Evolutionary conservation across 2,888 invertebrate genomes (phyloP).

Genomic region (Hydroisotoma schaefferi): DNA sequence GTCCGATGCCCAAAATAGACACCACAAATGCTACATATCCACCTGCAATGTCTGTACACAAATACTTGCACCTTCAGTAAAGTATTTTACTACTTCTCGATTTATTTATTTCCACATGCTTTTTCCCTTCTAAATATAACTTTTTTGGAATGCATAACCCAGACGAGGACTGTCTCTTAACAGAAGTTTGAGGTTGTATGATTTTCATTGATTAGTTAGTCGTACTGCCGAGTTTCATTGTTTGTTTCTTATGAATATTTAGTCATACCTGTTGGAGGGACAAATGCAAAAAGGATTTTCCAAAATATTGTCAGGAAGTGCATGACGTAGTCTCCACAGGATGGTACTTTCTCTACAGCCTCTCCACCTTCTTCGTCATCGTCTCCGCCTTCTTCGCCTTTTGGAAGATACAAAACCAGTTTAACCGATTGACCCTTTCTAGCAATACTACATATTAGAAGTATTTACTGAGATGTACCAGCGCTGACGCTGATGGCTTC

Average conservation of each 20-base stretch:
- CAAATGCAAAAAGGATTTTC: slow-evolving; percentile 96
- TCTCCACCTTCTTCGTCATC: slow-evolving; percentile 52
- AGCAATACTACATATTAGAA: neutral
- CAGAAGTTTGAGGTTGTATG: no score
- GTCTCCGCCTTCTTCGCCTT: slow-evolving; percentile 56
- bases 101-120: no score
- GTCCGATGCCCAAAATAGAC: slow-evolving; percentile 86
- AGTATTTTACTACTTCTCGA: no score
- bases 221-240: no score
- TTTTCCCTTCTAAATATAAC: no score
- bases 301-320: slow-evolving; percentile 95
- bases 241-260: no score
- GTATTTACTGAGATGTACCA: slow-evolving; percentile 61
- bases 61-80: slow-evolving; percentile 4
- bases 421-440: neutral
- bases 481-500: slow-evolving; percentile 93
- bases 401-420: slow-evolving; percentile 42
- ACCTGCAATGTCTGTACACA: slow-evolving; percentile 73
- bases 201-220: no score
- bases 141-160: no score
- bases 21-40: slow-evolving; percentile 94
- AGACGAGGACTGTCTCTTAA: no score
- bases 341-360: slow-evolving; percentile 65
- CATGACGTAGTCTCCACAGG: slow-evolving; percentile 88
- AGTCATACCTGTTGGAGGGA: slow-evolving; percentile 88